phyloP scores from a whole-genome alignment of 2,888 invertebrate genomes.

The Agrochola lota region DNA sequence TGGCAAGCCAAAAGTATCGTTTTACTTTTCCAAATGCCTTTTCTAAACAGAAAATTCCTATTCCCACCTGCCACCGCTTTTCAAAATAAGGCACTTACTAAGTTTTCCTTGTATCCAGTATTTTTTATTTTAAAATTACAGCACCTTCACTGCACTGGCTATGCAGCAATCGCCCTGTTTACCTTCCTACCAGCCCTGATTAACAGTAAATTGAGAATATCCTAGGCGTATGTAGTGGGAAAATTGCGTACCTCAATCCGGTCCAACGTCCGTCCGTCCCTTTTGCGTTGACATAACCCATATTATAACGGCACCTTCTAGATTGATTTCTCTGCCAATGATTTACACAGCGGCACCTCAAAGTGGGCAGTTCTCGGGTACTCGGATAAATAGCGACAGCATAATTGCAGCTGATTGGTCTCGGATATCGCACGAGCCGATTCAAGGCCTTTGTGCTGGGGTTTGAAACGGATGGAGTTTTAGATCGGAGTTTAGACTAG shows the following conservation, averaged over 20 bases:
- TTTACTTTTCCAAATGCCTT: conserved; percentile 13
- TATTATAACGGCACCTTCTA: conserved; percentile 81
- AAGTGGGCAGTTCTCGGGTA: conserved; percentile 38
- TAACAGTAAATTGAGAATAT: conserved; percentile 80
- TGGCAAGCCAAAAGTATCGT: conserved; percentile 17
- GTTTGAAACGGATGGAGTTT: conserved; percentile 1
- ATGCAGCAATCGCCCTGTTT: conserved; percentile 29
- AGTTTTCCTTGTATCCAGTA: background rate
- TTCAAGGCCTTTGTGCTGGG: conserved; percentile 42
- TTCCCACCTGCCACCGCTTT: background rate
- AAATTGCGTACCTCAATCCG: conserved; percentile 69
- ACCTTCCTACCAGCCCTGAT: conserved; percentile 65
- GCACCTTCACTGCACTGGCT: background rate
- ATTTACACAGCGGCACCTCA: conserved; percentile 66
- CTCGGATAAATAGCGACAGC: conserved; percentile 56
- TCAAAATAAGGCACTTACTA: background rate
- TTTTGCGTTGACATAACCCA: conserved; percentile 84
- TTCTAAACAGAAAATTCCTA: background rate
- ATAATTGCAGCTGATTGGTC: conserved; percentile 61
- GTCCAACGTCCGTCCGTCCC: conserved; percentile 77
- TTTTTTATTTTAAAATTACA: background rate
- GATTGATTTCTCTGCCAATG: conserved; percentile 75
- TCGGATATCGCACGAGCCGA: conserved; percentile 52
- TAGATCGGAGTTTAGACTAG: conserved; percentile 9
- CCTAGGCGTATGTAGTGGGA: conserved; percentile 69